Conservation (phyloP, 2,888 invertebrate species). For the Lapara coniferarum region DNA sequence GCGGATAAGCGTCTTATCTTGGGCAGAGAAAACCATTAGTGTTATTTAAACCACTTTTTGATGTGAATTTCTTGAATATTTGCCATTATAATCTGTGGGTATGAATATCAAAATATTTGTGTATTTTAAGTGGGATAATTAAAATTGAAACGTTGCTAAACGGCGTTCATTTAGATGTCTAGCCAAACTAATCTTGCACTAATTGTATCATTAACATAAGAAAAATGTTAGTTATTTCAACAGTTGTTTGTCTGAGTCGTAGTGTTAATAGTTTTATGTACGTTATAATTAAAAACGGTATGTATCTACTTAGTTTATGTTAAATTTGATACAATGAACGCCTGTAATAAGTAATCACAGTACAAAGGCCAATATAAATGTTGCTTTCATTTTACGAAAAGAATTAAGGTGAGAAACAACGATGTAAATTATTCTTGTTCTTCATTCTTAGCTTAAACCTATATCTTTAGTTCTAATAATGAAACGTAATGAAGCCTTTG, state of each 20-base stretch:
- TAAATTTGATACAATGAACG: neutral
- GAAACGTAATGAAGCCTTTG: too few relatives aligned
- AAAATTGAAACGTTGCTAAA: neutral
- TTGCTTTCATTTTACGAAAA: slow-evolving; percentile 2
- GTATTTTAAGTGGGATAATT: slow-evolving; percentile 28
- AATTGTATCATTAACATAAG: neutral
- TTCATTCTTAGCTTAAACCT: neutral
- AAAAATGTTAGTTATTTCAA: neutral
- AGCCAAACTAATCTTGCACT: neutral
- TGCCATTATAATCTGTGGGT: neutral
- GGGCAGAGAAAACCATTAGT: slow-evolving; percentile 52
- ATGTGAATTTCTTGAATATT: slow-evolving; percentile 34
- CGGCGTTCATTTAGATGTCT: neutral
- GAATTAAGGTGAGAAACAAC: neutral
- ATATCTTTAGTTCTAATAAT: neutral
- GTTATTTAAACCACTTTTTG: slow-evolving; percentile 46
- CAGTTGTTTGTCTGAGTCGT: slow-evolving; percentile 14
- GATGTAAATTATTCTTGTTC: neutral
- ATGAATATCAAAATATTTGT: too few relatives aligned
- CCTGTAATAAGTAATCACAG: neutral
- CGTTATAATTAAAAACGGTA: slow-evolving; percentile 9
- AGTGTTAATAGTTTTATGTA: slow-evolving; percentile 33
- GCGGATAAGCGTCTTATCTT: slow-evolving; percentile 51
- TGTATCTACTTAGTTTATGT: neutral
- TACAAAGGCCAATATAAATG: neutral